Evolutionary conservation across 2,113 vertebrate genomes (phyloP).

Genomic region (Epinephelus cyanopodus): DNA sequence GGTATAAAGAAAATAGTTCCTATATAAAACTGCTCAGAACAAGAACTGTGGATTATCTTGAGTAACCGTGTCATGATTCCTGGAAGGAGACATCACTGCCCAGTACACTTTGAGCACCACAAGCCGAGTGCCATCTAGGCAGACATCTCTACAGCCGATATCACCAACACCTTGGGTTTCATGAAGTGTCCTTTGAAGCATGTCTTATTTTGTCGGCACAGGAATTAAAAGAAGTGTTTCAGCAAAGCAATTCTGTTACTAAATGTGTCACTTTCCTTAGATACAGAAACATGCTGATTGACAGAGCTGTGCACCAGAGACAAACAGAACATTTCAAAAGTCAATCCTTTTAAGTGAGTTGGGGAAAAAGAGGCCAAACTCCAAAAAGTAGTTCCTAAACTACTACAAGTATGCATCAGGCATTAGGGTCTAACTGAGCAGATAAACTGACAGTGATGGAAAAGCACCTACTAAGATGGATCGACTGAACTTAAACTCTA

Average conservation of each 20-base stretch:
- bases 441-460: slow-evolving; percentile 28
- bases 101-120: too few species aligned
- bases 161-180: too few species aligned
- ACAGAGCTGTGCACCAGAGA: not conserved
- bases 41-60: too few species aligned
- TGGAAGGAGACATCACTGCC: too few species aligned
- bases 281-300: not conserved
- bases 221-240: not conserved
- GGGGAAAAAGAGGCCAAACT: not conserved
- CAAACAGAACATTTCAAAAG: slow-evolving; percentile 19
- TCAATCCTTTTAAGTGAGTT: slow-evolving; percentile 31
- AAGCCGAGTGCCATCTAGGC: too few species aligned
- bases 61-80: too few species aligned
- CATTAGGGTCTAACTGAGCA: not conserved
- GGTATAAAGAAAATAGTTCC: too few species aligned
- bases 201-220: not conserved
- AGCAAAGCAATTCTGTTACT: not conserved
- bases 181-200: not conserved
- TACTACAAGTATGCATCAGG: not conserved
- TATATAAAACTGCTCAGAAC: too few species aligned
- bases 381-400: not conserved
- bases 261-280: not conserved
- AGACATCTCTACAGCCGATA: too few species aligned
- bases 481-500: slow-evolving; percentile 16
- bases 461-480: slow-evolving; percentile 14